Percentiles rank a stretch among this genome's conserved stretches.
phyloP scores from a whole-genome alignment of 2,888 invertebrate species.

The Lathronympha strigana region DNA sequence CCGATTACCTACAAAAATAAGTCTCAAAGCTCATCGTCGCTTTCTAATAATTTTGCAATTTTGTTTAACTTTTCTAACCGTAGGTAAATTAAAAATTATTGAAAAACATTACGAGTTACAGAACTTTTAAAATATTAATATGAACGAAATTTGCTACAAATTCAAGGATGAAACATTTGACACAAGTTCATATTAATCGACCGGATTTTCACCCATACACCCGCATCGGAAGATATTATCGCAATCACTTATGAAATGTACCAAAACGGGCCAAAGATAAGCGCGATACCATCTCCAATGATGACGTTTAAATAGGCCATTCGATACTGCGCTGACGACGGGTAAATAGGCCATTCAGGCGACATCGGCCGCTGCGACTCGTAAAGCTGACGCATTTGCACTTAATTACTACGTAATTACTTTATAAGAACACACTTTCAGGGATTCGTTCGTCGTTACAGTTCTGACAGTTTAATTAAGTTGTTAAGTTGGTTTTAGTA shows the following conservation, averaged over 20 bases:
- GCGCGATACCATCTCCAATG: conserved; percentile 26
- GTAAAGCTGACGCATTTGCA: conserved; percentile 18
- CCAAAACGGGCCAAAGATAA: conserved; percentile 29
- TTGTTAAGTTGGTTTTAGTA: not conserved
- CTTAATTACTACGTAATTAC: conserved; percentile 25
- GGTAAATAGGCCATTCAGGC: conserved; percentile 24
- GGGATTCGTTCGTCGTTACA: not conserved
- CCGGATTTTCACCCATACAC: not conserved
- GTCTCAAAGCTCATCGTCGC: too few relatives aligned
- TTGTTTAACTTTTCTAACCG: too few relatives aligned
- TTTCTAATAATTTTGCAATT: too few relatives aligned
- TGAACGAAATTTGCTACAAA: too few relatives aligned
- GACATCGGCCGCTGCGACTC: not conserved
- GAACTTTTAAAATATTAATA: too few relatives aligned
- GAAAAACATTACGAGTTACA: too few relatives aligned
- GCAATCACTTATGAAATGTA: conserved; percentile 23
- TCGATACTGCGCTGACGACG: conserved; percentile 17
- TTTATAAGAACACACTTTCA: conserved; percentile 5
- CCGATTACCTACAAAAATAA: too few relatives aligned
- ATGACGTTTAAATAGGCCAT: conserved; percentile 22
- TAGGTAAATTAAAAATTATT: too few relatives aligned
- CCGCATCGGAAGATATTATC: conserved; percentile 10
- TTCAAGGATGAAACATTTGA: not conserved
- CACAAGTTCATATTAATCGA: not conserved
- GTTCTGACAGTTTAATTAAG: not conserved